phyloP scores from a whole-genome alignment of 2,113 vertebrate genomes.

The Daphoenositta chrysoptera region DNA sequence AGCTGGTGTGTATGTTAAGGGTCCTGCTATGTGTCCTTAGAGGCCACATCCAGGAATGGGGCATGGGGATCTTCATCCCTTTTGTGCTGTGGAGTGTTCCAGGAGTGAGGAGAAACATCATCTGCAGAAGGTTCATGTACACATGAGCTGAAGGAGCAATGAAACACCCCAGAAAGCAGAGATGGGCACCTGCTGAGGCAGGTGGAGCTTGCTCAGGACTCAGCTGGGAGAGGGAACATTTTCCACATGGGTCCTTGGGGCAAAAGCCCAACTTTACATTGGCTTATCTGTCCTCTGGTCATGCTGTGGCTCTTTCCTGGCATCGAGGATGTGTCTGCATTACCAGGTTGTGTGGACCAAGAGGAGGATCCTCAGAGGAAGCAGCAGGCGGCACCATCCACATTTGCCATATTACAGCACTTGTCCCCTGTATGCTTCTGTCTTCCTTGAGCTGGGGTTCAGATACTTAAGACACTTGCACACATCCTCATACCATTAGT shows the following conservation, averaged over 20 bases:
- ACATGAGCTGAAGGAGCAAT: neutral
- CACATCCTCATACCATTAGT: neutral
- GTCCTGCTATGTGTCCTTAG: neutral
- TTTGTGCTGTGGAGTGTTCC: neutral
- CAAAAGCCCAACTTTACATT: neutral
- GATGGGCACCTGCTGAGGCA: neutral
- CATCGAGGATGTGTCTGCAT: neutral
- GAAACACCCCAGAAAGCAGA: neutral
- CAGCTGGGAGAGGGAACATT: neutral
- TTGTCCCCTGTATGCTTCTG: rapidly evolving
- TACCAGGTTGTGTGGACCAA: neutral
- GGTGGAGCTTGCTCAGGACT: neutral
- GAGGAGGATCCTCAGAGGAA: neutral
- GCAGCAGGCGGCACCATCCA: neutral
- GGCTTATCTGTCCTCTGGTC: neutral
- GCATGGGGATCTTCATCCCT: neutral
- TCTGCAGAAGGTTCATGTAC: neutral
- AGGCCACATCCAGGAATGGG: neutral
- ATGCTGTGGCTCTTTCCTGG: neutral
- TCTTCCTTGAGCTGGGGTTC: neutral
- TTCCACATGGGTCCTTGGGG: neutral
- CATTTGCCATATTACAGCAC: neutral
- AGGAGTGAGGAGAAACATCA: neutral
- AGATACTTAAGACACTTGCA: neutral
- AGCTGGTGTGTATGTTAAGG: neutral